Evolutionary conservation across 2,797 vertebrate genomes (phyloP).

Genomic region (Halcyon smyrnensis): DNA sequence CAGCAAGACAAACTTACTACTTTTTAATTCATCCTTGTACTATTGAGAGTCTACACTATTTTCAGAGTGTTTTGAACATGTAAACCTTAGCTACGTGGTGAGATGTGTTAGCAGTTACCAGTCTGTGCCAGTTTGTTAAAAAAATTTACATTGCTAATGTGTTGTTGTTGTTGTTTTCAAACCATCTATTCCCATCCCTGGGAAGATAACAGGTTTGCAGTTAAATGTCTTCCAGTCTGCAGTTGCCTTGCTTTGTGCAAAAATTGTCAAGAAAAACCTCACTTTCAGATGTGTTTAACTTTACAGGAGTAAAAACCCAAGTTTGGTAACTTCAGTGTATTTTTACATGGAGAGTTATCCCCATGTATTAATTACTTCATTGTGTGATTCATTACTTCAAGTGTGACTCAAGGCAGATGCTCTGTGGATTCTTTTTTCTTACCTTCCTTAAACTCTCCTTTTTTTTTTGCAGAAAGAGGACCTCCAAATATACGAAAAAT

Average conservation of each 20-base stretch:
- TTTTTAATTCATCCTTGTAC: background rate
- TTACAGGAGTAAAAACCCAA: background rate
- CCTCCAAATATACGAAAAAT: constrained; percentile 95
- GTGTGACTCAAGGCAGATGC: background rate
- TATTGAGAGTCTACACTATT: background rate
- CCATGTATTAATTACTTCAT: background rate
- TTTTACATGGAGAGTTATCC: background rate
- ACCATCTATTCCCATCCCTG: background rate
- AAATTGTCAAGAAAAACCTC: background rate
- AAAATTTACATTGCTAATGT: background rate
- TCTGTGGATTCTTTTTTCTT: background rate
- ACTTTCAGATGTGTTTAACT: background rate
- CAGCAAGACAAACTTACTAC: background rate
- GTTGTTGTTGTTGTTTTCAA: background rate
- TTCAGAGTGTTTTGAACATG: background rate
- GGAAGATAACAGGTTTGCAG: background rate
- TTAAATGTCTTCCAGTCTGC: background rate
- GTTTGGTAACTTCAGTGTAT: background rate
- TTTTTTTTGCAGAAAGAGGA: constrained; percentile 90
- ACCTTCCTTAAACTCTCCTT: background rate
- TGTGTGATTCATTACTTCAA: background rate
- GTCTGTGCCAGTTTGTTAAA: background rate
- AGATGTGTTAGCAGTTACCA: background rate
- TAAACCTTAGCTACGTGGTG: background rate
- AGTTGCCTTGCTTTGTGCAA: background rate